These are phyloP conservation scores for Drosophila hawaiiensis DNA, from an alignment of 2,888 invertebrate genomes.

Conservation along the genomic window DNA sequence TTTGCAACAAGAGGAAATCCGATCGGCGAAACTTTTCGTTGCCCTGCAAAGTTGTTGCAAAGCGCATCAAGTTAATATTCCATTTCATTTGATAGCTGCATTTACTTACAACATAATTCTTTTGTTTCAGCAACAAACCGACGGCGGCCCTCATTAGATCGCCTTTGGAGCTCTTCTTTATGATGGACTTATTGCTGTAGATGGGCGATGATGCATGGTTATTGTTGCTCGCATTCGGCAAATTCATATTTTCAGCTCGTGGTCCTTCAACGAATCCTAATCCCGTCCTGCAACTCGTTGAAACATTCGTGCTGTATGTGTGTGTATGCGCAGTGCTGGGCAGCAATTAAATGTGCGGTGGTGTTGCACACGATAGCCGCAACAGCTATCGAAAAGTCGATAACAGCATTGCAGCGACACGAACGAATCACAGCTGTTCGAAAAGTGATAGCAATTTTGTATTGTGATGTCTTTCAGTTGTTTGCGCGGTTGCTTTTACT, in stretches of 20 bases:
- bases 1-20: conserved; percentile 87
- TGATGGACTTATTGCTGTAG: conserved; percentile 63
- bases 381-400: conserved; percentile 21
- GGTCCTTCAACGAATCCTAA: conserved; percentile 62
- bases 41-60: conserved; percentile 85
- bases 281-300: conserved; percentile 63
- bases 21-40: conserved; percentile 88
- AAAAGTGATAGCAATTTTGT: conserved; percentile 29
- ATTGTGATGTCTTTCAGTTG: conserved; percentile 33
- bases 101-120: conserved; percentile 82
- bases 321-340: conserved; percentile 41
- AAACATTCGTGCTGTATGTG: conserved; percentile 40
- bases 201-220: conserved; percentile 64
- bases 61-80: neutral
- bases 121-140: conserved; percentile 83
- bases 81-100: neutral
- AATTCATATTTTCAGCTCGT: conserved; percentile 60
- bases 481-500: conserved; percentile 34
- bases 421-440: conserved; percentile 45
- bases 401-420: conserved; percentile 5
- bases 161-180: conserved; percentile 78
- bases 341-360: conserved; percentile 13
- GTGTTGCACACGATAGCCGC: conserved; percentile 46
- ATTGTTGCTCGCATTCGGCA: conserved; percentile 68
- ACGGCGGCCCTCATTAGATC: conserved; percentile 81